Base-by-base conservation (phyloP, 2,113 vertebrate genomes). In the Nothobranchius furzeri region DNA sequence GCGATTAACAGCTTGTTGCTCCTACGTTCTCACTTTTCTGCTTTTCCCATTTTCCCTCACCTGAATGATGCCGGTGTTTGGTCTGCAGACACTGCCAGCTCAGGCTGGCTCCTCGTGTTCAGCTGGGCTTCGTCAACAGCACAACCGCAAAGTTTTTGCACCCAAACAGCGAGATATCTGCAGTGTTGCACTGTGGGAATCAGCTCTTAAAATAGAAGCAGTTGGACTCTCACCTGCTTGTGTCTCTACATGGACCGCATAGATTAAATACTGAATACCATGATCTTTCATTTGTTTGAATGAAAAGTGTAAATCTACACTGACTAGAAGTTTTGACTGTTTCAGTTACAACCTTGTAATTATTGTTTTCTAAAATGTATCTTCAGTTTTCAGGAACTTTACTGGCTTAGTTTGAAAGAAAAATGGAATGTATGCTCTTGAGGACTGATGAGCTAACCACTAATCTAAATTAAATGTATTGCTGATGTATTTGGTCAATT, bases 111-210 rank as follows among this genome's bases (percentile, higher is more conserved):
- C 35, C 60, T 73, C 50, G 30, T 49, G 52, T 51, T 53, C 70
- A 56, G 60, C 64, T 60, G 70, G 36, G 74, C 61, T 64, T 75
- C 79, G 79, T 84, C 60, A 62, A 71, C 84, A 75, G 73, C 65
- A 12, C n/a, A 25, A 57, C 88, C 79, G 1, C 88, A 90, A 78
- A 73, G 80, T 72, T 73, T 87, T 79, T 85, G 68, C 75, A 69
- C 67, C 75, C 76, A 86, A 90, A 90, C 83, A 85, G 77, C 71
- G 84, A 87, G 87, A 87, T 78, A 68, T 83, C 82, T 74, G 12
- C 80, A 55, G 73, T 61, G 65, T 53, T 30, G 25, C 64, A 20
- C 24, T 7, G 60, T 64, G 69, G 68, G 64, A 82, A 75, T 64
- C 58, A 40, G 35, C 10, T 37, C 71, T 83, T 78, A 24, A 68